Conservation (phyloP, 2,113 vertebrate genomes). For the Calypte anna region DNA sequence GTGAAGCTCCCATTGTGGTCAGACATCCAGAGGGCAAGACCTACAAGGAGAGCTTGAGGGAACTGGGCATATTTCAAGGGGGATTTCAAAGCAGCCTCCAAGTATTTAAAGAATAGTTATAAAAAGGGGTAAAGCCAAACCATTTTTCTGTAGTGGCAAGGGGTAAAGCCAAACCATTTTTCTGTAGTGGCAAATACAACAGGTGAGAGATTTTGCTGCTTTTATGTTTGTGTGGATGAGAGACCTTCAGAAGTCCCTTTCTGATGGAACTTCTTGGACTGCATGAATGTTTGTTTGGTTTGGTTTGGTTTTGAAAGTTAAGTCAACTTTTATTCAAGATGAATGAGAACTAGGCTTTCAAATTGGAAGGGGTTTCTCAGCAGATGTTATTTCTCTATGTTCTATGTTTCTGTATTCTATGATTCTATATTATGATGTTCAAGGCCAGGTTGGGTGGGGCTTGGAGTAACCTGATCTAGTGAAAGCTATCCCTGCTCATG, state of each 20-base stretch:
- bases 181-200: background rate
- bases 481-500: too few species aligned
- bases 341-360: background rate
- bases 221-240: background rate
- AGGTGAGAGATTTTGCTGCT: background rate
- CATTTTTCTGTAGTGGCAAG: background rate
- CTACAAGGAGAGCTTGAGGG: background rate
- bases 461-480: too few species aligned
- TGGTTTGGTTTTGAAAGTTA: background rate
- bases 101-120: background rate
- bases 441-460: too few species aligned
- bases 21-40: background rate
- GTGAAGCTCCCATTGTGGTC: background rate
- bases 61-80: background rate
- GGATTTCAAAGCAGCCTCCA: background rate
- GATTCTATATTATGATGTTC: too few species aligned
- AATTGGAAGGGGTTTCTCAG: background rate
- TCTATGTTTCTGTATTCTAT: too few species aligned
- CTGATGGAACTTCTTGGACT: background rate
- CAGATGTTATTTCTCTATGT: background rate
- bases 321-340: background rate
- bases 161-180: background rate
- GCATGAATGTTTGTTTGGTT: background rate
- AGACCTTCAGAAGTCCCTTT: background rate
- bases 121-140: background rate